These are phyloP conservation scores for Tragulus kanchil DNA, from an alignment of 2,113 vertebrate species.

Conservation along the genomic window DNA sequence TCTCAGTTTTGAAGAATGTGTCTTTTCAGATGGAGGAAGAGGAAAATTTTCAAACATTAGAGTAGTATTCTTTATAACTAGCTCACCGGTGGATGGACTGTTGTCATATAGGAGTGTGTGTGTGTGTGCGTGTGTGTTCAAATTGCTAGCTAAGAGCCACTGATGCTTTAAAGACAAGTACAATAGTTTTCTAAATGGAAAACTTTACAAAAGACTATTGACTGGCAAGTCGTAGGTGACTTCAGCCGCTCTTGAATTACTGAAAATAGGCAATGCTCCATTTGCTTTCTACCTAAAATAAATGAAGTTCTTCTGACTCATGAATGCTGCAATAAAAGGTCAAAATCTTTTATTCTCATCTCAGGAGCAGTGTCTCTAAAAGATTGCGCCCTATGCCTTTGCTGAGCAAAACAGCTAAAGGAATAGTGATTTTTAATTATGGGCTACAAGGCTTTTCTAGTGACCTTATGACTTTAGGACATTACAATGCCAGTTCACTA, in stretches of 20 bases:
- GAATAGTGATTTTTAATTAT: constrained; percentile 38
- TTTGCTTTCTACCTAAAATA: constrained; percentile 68
- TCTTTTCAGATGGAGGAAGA: background rate
- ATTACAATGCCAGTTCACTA: constrained; percentile 57
- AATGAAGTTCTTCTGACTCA: constrained; percentile 61
- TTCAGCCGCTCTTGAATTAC: constrained; percentile 33
- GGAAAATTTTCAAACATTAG: background rate
- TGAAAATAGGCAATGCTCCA: constrained; percentile 53
- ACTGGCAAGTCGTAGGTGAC: constrained; percentile 37
- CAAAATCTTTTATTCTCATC: constrained; percentile 54
- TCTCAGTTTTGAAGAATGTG: constrained; percentile 20
- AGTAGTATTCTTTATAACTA: background rate
- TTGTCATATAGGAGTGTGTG: background rate
- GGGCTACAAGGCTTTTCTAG: background rate
- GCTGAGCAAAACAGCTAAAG: constrained; percentile 35
- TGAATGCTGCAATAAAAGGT: constrained; percentile 61
- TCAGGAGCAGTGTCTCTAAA: constrained; percentile 44
- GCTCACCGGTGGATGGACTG: background rate
- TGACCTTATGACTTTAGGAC: constrained; percentile 18
- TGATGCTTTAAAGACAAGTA: constrained; percentile 30
- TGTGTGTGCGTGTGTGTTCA: background rate
- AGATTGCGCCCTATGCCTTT: background rate
- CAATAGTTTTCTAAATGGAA: constrained; percentile 47
- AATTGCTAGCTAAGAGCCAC: constrained; percentile 4
- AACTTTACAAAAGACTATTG: constrained; percentile 30